phyloP scores from a whole-genome alignment of 2,888 invertebrate species.

The Meiosimyza platycephala region DNA sequence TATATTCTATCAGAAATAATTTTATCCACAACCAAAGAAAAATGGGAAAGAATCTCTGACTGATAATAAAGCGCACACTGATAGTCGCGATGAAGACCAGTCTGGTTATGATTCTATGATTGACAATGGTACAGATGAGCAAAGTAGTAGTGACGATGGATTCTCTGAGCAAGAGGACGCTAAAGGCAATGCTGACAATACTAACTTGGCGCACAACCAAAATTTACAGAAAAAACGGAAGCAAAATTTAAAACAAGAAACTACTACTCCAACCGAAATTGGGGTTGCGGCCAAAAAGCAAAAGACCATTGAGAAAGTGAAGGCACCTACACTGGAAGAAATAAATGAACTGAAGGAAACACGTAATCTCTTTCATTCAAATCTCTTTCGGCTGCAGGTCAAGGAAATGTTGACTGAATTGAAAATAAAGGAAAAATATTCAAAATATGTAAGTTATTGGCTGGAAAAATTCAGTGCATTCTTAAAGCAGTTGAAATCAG shows the following conservation, averaged over 20 bases:
- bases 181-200: background rate
- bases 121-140: conserved; percentile 55
- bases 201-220: background rate
- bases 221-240: background rate
- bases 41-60: background rate
- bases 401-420: conserved; percentile 81
- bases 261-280: background rate
- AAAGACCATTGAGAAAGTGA: conserved; percentile 59
- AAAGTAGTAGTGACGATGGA: conserved; percentile 51
- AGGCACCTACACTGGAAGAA: conserved; percentile 85
- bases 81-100: no score
- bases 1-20: no score
- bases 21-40: background rate
- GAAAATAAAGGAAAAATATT: conserved; percentile 75
- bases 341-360: conserved; percentile 85
- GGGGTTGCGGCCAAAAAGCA: conserved; percentile 36
- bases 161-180: conserved; percentile 48
- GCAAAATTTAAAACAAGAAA: conserved; percentile 32
- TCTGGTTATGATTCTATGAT: conserved; percentile 53
- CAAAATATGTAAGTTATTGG: conserved; percentile 72
- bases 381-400: conserved; percentile 86
- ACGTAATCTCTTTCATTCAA: conserved; percentile 86
- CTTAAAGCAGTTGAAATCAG: conserved; percentile 68
- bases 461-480: conserved; percentile 71
- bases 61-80: background rate